phyloP scores from a whole-genome alignment of 1,140 invertebrate genomes.

The Cheumatopsyche charites region DNA sequence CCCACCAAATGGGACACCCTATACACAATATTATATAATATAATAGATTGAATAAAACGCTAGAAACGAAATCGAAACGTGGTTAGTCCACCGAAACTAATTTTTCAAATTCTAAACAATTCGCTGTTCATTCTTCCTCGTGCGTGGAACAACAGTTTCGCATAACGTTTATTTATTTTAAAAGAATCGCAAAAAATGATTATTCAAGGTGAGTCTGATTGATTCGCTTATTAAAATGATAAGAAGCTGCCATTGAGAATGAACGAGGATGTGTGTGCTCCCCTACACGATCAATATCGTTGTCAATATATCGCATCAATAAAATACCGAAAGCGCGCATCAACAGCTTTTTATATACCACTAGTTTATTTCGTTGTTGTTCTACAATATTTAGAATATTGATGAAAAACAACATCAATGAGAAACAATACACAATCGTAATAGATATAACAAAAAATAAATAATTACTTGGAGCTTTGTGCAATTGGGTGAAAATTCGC shows the following conservation, averaged over 20 bases:
- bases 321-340: background rate
- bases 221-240: background rate
- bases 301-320: background rate
- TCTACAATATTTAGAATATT: no score
- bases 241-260: background rate
- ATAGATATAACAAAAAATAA: no score
- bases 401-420: no score
- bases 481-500: no score
- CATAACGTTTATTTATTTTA: background rate
- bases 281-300: background rate
- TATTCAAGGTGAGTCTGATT: background rate
- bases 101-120: background rate
- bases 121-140: background rate
- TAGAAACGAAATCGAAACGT: background rate
- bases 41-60: no score
- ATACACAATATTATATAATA: no score
- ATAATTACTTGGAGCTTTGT: no score
- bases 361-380: no score
- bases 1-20: background rate
- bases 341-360: no score
- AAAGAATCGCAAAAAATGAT: background rate
- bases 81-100: background rate
- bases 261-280: background rate
- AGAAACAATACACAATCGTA: background rate
- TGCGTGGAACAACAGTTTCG: conserved; percentile 10